Base-by-base conservation (phyloP, 2,888 invertebrate genomes). In the Mamestra brassicae region DNA sequence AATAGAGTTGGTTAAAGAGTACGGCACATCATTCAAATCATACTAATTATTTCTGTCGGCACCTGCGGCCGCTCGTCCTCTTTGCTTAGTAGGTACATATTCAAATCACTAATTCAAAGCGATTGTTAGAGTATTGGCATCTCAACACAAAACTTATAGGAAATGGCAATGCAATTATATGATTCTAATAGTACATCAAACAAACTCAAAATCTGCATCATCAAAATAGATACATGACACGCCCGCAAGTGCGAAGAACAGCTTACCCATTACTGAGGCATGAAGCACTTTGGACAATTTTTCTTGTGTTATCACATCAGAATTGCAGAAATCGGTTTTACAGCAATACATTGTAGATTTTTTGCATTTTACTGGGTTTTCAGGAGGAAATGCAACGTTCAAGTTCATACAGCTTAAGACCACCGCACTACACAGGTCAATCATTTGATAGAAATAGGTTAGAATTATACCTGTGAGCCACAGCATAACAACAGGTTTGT, bases 381-480 rank as follows among this genome's bases (percentile, higher is more conserved):
- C 97, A 87, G 97, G 97, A 92, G 97, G 97, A 92, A 97, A 97
- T 90, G 97, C 96, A 90, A 92, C 92, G 85, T 87, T 89, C 88
- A 86, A 87, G 93, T 91, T 93, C 96, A 95, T 93, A 97, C 97
- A 97, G 97, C 97, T 97, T 97, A 97, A 96, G 89, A 90, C 92
- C 95, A 95, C 92, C 93, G 91, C 92, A 87, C 95, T 95, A 94
- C 90, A 94, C 90, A 92, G 91, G 92, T 92, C 90, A 94, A 94
- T 90, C 89, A 92, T 93, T 93, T 88, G 87, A 93, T 91, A 91
- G 90, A 90, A 93, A 92, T 92, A 89, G 87, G 88, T 94, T 93
- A 94, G 90, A 90, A 92, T 87, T 85, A 85, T 87, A 85, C 85
- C 85, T 80, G 79, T 71, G 81, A 84, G 85, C 84, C 84, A 88